Conservation (phyloP, 2,797 vertebrate species). For the Gobionotothen gibberifrons region DNA sequence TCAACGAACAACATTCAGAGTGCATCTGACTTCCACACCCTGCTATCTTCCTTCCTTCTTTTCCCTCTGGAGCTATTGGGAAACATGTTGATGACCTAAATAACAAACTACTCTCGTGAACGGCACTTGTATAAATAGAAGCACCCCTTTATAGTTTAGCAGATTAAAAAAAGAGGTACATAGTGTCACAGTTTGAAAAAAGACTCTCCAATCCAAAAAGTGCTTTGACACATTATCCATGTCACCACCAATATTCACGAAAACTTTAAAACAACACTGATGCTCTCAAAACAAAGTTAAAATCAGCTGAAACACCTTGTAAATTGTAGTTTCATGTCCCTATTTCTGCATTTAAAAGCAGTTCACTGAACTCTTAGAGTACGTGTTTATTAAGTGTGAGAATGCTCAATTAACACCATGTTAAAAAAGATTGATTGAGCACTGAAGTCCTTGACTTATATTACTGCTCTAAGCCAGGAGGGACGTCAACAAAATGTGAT, state of each 20-base stretch:
- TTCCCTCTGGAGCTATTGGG: slow-evolving; percentile 15
- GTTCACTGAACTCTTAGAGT: background rate
- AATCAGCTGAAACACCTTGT: background rate
- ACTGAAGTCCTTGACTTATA: background rate
- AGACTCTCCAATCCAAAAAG: too few relatives aligned
- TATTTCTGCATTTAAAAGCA: too few relatives aligned
- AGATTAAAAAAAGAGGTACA: background rate
- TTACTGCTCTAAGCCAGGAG: background rate
- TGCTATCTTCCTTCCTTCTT: slow-evolving; percentile 14
- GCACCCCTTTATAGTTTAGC: background rate
- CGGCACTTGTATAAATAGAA: slow-evolving; percentile 1
- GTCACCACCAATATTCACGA: background rate
- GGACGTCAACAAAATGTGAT: background rate
- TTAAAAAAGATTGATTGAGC: background rate
- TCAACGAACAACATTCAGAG: background rate
- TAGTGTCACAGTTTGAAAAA: too few relatives aligned
- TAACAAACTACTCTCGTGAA: slow-evolving; percentile 5
- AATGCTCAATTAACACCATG: background rate
- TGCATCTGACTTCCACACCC: slow-evolving; percentile 21
- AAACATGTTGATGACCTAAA: slow-evolving; percentile 20
- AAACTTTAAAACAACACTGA: background rate
- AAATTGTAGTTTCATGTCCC: too few relatives aligned
- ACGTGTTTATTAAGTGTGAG: background rate
- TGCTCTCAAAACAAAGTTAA: background rate
- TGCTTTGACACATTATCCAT: too few relatives aligned